Conservation (phyloP, 2,113 vertebrate genomes). For the Pteronura brasiliensis region DNA sequence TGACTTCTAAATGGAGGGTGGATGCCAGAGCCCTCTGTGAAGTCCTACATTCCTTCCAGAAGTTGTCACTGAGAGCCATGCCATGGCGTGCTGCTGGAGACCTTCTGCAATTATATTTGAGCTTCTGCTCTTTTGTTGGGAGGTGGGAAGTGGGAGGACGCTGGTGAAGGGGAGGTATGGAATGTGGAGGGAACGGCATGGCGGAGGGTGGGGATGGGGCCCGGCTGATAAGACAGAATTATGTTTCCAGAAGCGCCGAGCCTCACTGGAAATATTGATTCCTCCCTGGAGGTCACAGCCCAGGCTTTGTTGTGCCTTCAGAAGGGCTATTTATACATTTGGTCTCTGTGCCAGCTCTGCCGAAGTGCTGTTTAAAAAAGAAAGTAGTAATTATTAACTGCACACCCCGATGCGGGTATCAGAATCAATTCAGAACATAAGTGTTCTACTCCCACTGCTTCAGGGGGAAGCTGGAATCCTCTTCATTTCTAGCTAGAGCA, state of each 20-base stretch:
- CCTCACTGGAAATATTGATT: not conserved
- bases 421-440: not conserved
- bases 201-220: not conserved
- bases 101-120: not conserved
- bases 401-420: not conserved
- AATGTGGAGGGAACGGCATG: not conserved
- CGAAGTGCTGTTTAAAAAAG: conserved; percentile 52
- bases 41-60: not conserved
- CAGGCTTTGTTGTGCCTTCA: conserved; percentile 7
- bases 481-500: not conserved
- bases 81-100: not conserved
- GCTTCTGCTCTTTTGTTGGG: conserved; percentile 4
- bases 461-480: not conserved
- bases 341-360: conserved; percentile 4
- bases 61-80: not conserved
- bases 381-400: conserved; percentile 55
- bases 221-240: not conserved
- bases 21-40: not conserved
- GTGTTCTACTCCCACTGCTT: not conserved
- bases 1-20: not conserved
- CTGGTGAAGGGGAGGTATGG: not conserved
- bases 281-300: not conserved
- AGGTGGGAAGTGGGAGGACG: not conserved
- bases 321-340: not conserved
- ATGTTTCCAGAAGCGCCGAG: not conserved